A percentile compares a stretch with the other conserved stretches of the same genome.
Conservation (phyloP, 2,797 vertebrate species). For the Meda fulgida region DNA sequence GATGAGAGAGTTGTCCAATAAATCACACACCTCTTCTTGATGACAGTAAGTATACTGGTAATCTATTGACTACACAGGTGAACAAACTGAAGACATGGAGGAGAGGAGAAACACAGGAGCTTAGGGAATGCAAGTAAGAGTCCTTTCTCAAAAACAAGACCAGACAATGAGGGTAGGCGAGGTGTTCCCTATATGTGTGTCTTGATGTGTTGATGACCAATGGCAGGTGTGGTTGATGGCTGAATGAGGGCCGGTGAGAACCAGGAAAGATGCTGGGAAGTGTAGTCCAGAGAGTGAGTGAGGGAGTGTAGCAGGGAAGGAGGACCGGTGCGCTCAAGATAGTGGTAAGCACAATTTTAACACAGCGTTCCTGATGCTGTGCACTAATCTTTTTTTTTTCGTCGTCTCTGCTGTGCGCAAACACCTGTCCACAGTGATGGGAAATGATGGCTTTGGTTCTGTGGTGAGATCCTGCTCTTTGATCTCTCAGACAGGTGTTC, state of each 20-base stretch:
- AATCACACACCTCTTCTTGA: not conserved
- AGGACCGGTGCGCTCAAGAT: not conserved
- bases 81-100: not conserved
- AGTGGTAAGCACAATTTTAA: not conserved
- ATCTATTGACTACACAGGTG: not conserved
- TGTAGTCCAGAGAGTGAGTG: not conserved
- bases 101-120: not conserved
- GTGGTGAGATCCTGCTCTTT: conserved; percentile 26
- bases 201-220: not conserved
- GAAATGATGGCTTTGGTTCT: conserved; percentile 27
- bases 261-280: not conserved
- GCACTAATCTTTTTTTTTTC: not conserved
- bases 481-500: conserved; percentile 50
- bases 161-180: too few species aligned
- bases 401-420: not conserved
- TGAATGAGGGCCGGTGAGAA: not conserved
- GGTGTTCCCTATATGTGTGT: too few species aligned
- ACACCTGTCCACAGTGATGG: not conserved
- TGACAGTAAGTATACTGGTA: not conserved
- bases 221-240: too few species aligned
- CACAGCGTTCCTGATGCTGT: not conserved
- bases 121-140: not conserved
- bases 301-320: not conserved
- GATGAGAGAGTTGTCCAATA: not conserved
- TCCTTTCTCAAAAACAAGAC: too few species aligned